Conservation (phyloP, 2,888 invertebrate species). For the Coleophora flavipennella region DNA sequence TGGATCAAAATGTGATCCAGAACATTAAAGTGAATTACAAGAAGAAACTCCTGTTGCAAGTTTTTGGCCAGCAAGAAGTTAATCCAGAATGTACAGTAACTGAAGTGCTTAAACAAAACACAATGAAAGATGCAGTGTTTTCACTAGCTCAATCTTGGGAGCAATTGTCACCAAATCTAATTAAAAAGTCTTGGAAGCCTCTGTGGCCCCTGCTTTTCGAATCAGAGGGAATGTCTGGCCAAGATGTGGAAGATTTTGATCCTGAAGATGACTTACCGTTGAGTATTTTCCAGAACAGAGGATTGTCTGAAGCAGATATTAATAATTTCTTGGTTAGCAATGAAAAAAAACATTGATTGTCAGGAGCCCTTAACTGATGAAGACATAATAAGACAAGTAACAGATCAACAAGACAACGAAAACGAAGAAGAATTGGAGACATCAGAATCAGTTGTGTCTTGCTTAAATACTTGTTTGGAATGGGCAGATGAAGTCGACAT, state of each 20-base stretch:
- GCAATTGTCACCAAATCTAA: not conserved
- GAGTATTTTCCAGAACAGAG: constrained; percentile 3
- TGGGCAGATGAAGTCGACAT: no score
- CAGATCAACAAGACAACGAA: constrained; percentile 3
- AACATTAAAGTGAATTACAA: not conserved
- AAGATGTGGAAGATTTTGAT: constrained; percentile 1
- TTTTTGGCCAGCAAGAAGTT: not conserved
- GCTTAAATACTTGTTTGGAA: constrained; percentile 9
- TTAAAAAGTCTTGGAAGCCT: not conserved
- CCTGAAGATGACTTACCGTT: constrained; percentile 6
- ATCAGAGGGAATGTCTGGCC: constrained; percentile 1
- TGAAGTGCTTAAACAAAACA: not conserved
- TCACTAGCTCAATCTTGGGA: not conserved
- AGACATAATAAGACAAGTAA: constrained; percentile 9
- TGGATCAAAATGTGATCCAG: no score
- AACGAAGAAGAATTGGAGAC: constrained; percentile 7
- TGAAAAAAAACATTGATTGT: constrained; percentile 6
- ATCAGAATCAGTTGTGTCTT: constrained; percentile 4
- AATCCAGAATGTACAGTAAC: not conserved
- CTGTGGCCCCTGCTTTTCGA: not conserved
- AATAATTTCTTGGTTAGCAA: constrained; percentile 7
- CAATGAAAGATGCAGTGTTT: not conserved
- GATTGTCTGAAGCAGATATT: constrained; percentile 8
- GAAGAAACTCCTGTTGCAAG: not conserved
- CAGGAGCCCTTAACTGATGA: constrained; percentile 10